Percentiles rank a stretch among this genome's conserved stretches.
Evolutionary conservation across 2,888 invertebrate species (phyloP).

Genomic region (Epiblema foenella): DNA sequence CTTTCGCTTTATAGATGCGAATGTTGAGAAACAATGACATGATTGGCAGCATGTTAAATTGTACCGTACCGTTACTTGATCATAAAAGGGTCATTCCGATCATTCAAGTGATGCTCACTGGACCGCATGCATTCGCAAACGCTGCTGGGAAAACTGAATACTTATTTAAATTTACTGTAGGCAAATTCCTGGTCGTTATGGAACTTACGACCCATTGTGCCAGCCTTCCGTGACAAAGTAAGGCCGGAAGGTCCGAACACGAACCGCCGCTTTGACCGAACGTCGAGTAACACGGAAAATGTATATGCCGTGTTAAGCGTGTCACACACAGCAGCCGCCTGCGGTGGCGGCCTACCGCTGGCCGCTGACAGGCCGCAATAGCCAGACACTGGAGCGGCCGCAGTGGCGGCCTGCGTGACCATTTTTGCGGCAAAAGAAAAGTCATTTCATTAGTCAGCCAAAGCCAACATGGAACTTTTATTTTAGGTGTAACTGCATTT

Average conservation of each 20-base stretch:
- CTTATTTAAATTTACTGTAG: constrained; percentile 72
- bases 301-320: constrained; percentile 19
- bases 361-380: no score
- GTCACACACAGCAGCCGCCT: no score
- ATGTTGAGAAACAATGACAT: constrained; percentile 29
- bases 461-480: no score
- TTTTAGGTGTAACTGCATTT: no score
- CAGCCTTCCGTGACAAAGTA: constrained; percentile 60
- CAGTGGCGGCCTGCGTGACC: no score
- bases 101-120: constrained; percentile 26
- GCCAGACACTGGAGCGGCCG: no score
- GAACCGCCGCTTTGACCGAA: constrained; percentile 47
- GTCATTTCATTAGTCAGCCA: no score
- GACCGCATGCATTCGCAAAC: constrained; percentile 29
- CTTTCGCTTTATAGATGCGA: neutral
- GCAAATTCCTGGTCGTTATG: constrained; percentile 60
- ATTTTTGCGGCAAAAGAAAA: no score
- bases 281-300: constrained; percentile 31
- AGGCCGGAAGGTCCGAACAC: constrained; percentile 49
- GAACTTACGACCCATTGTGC: constrained; percentile 75
- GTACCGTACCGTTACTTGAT: constrained; percentile 26
- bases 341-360: no score
- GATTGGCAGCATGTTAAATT: constrained; percentile 27
- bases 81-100: constrained; percentile 35
- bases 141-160: constrained; percentile 66